Evolutionary conservation across 2,113 vertebrate species (phyloP), one percentile per base, ranked within the genome.

Genomic region (Natator depressus): DNA sequence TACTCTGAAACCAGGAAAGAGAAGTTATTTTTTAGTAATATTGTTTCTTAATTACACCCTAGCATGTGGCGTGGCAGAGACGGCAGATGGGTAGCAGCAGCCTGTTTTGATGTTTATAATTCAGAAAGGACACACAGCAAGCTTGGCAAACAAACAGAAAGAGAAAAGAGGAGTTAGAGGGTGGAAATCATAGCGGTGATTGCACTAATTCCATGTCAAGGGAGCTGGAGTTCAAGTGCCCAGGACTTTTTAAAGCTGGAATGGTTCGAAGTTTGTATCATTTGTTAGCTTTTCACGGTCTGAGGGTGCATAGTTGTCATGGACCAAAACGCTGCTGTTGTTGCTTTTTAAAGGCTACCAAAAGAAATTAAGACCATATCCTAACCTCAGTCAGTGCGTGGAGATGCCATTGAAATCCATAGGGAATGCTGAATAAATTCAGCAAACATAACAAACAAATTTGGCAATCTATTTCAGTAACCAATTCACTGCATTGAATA

Each of bases 31-130:
- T 62, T 96, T 92, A 95, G 82, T 95, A 92, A 92, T 94, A 96
- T 95, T 97, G 94, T 96, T 95, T 93, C 91, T 89, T 95, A 96
- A 97, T 96, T 95, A 95, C 83, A 89, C 84, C 93, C 35, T 0
- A 1, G 69, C 69, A 75, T 75, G 69, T 42, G 69, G 69, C 10
- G 4, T 42, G 69, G 69, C 20, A 22, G n/a, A 42, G 69, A 24
- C 9, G 3, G 76, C 93, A 78, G 59, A 82, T 80, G 4, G 85
- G 94, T 87, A 97, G 95, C 93, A 95, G 96, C 96, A 12, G 42
- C 3, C 92, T 91, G 93, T 83, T 92, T 83, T 62, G 94, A 80
- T 31, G 1, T 88, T 89, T 13, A 8, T 80, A 49, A 4, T 55
- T 35, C 87, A 50, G 90, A 19, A 13, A 91, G 82, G 80, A 91